Base-by-base conservation (phyloP, 1,140 invertebrate genomes). In the Ylistrum balloti region DNA sequence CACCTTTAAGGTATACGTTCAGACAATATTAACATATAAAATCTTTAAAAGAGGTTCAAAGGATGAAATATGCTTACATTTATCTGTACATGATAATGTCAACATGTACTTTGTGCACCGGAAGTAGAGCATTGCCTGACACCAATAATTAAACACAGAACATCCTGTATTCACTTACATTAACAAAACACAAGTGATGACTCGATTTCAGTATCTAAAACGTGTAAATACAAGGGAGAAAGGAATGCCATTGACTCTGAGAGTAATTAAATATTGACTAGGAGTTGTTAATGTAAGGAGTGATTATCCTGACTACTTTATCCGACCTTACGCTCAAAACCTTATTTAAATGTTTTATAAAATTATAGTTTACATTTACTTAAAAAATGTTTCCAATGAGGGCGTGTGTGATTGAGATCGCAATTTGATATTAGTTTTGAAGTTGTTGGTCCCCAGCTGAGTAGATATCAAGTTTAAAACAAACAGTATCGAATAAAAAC, bases 381-480 rank as follows among this genome's bases (percentile, higher is more conserved):
- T 74, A 74, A 74, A 74, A 45, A 74, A 74, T 28, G 56, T 74
- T 74, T 74, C 56, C 56, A n/a, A 74, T 74, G 56, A 74, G 56
- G 56, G 56, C 11, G 56, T n/a, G 56, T 1, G 11, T 74, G 56
- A n/a, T 74, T 9, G 22, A n/a, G 7, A 28, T 5, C 22, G 56
- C 9, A 74, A 74, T 17, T 5, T n/a, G 56, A 74, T 74, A 74
- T 74, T 28, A 17, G 22, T 22, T n/a, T 74, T 74, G 56, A 74
- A 28, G 56, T 28, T 0, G 5, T 9, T 28, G 56, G 56, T 74
- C 56, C 3, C 22, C 2, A 17, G n/a, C n/a, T 11, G 56, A 28
- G 56, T n/a, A 74, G 28, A 74, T 74, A 74, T 74, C 56, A 74
- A 74, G 56, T 74, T n/a, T 74, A 74, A 74, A 74, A n/a, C 56